Base-by-base conservation (phyloP, 2,888 invertebrate species). In the Dicranocentrus wangi region DNA sequence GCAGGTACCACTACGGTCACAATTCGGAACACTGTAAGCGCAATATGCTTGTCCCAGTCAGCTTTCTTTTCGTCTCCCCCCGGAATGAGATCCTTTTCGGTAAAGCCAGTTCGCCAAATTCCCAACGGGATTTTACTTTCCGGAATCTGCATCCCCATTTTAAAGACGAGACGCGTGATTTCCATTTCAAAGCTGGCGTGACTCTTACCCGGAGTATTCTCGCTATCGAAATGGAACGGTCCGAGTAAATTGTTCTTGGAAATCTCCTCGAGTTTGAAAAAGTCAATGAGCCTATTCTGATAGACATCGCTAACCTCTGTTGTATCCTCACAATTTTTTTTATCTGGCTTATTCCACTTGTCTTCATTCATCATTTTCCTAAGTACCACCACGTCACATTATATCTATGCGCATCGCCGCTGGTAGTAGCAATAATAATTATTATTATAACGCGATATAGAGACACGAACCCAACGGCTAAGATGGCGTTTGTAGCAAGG, bases 1-100 rank as follows among this genome's bases (percentile, higher is more conserved):
- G n/a, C n/a, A n/a, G n/a, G n/a, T 90, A 95, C 95, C 90, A 93
- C 91, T 27, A 95, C 93, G 0, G 96, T 95, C 65, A 94, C 94
- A 70, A 97, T 92, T 85, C 95, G 91, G 89, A 96, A 97, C n/a
- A 94, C 94, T 32, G 93, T 92, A 87, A 94, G 93, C 2, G 95
- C 94, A 0, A 93, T 93, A 86, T 94, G 93, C 88, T 93, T 94
- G 27, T 80, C 77, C 82, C 82, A 83, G 86, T 90, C 91, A 91
- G 94, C 92, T 68, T 91, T 91, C 85, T 91, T 91, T 58, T 92
- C 91, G 88, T 93, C 92, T 84, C 90, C 91, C 86, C 93, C 91
- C 63, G 91, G 90, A 72, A 96, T 89, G 43, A 92, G 92, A 80
- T 92, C 79, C 21, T 78, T 80, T 51, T 86, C 86, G 75, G 53